phyloP scores from a whole-genome alignment of 2,888 invertebrate species.

The Actias luna region DNA sequence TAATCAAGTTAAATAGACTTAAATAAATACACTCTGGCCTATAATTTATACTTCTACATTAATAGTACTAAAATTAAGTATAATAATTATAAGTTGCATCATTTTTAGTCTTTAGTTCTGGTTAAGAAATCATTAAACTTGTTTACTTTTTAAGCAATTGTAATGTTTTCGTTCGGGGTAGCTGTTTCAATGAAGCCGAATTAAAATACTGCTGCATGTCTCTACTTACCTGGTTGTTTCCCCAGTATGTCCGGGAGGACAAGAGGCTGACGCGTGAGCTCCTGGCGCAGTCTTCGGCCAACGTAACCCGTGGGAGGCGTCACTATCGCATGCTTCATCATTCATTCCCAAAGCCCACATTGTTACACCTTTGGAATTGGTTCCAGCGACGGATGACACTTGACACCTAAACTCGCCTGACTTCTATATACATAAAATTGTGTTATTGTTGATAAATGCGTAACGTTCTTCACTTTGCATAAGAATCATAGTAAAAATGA shows the following conservation, averaged over 20 bases:
- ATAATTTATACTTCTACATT: no score
- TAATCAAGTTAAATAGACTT: no score
- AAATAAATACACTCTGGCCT: no score
- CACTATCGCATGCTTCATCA: conserved; percentile 72
- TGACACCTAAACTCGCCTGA: conserved; percentile 90
- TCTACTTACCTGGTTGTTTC: conserved; percentile 59
- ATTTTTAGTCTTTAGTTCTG: no score
- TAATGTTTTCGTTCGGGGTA: no score
- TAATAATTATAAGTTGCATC: no score
- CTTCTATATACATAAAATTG: conserved; percentile 82
- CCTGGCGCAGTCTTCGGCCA: conserved; percentile 87
- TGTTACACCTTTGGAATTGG: conserved; percentile 79
- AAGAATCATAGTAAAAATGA: no score
- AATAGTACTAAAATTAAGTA: no score
- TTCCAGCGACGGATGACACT: conserved; percentile 80
- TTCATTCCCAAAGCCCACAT: conserved; percentile 85
- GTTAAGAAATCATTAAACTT: no score
- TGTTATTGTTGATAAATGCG: no score
- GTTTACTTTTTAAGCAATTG: no score
- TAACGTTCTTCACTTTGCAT: no score
- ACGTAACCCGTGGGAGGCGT: conserved; percentile 79
- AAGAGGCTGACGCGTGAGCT: conserved; percentile 80
- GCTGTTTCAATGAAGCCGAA: not conserved
- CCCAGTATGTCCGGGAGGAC: conserved; percentile 78
- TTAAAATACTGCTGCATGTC: not conserved